Conservation (phyloP, 2,888 invertebrate genomes). For the Heteromyza rotundicornis region DNA sequence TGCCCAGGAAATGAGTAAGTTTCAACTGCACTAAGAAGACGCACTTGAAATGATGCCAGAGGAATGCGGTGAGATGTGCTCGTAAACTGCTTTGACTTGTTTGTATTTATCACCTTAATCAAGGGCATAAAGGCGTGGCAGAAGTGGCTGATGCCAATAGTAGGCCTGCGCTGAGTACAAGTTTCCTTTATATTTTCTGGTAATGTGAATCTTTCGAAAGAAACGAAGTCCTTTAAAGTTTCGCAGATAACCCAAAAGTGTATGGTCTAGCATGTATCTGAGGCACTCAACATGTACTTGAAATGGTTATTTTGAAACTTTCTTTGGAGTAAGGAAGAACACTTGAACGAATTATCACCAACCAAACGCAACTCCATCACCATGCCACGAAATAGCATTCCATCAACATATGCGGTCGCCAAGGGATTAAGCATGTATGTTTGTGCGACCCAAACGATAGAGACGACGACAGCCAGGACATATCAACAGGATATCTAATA, state of each 20-base stretch:
- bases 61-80: neutral
- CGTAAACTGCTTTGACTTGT: neutral
- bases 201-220: no score
- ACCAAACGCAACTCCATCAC: neutral
- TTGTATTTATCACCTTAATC: neutral
- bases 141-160: no score
- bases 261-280: no score
- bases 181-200: no score
- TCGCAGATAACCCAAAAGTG: no score
- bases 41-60: neutral
- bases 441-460: neutral
- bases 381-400: neutral
- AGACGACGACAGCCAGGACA: neutral
- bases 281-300: no score
- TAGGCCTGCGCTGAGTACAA: no score
- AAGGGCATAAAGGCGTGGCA: neutral
- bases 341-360: neutral
- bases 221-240: no score
- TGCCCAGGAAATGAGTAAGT: neutral
- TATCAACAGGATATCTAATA: neutral
- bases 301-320: no score
- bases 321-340: neutral
- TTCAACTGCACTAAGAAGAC: neutral
- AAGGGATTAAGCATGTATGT: constrained; percentile 38
- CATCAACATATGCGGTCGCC: constrained; percentile 46